phyloP scores from a whole-genome alignment of 2,113 vertebrate genomes.

The Antechinus stuartii region DNA sequence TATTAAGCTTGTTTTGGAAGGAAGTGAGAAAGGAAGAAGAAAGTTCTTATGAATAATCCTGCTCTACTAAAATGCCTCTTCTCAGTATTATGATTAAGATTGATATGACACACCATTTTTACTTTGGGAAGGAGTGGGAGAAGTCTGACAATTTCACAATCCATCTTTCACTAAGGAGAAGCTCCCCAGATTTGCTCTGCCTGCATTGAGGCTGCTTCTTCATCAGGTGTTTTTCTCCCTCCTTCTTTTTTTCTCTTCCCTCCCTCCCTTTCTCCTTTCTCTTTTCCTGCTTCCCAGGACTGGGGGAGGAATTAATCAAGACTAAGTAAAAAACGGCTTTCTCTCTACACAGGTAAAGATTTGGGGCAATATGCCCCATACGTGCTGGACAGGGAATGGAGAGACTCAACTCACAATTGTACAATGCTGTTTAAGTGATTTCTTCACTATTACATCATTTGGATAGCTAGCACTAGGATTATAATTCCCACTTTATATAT shows the following conservation, averaged over 20 bases:
- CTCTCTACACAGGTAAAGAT: constrained; percentile 39
- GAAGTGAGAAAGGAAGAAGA: constrained; percentile 73
- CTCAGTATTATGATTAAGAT: constrained; percentile 69
- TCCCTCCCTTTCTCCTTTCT: constrained; percentile 29
- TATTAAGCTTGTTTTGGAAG: constrained; percentile 71
- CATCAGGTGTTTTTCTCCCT: constrained; percentile 10
- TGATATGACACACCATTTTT: constrained; percentile 65
- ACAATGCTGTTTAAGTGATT: neutral
- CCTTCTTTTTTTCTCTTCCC: neutral
- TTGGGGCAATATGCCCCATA: neutral
- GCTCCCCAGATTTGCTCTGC: constrained; percentile 14
- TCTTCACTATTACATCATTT: neutral
- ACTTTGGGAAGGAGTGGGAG: constrained; percentile 73
- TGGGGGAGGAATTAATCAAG: constrained; percentile 79
- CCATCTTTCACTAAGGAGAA: constrained; percentile 64
- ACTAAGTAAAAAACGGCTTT: constrained; percentile 72
- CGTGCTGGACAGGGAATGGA: neutral
- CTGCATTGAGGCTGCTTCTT: neutral
- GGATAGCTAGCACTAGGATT: neutral
- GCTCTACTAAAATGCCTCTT: constrained; percentile 72
- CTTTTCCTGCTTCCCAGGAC: constrained; percentile 59
- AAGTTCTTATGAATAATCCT: constrained; percentile 76
- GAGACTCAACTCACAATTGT: neutral
- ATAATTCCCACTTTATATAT: neutral
- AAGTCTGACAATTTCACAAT: constrained; percentile 77